phyloP scores from a whole-genome alignment of 2,113 vertebrate genomes.

The Petroica traversi region DNA sequence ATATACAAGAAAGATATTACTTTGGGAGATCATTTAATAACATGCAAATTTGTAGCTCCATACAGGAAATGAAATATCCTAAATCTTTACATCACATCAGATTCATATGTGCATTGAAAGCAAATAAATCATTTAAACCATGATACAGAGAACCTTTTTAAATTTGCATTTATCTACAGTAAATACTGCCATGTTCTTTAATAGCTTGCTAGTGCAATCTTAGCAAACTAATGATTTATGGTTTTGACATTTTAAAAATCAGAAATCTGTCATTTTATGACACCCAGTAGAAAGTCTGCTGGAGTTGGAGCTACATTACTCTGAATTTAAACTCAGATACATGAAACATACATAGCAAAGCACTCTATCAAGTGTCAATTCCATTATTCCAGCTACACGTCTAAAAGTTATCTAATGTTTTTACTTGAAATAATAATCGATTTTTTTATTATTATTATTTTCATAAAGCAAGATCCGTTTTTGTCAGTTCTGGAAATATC shows the following conservation, averaged over 20 bases:
- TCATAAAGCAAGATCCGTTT: not conserved
- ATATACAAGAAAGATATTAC: not conserved
- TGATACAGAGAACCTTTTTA: constrained; percentile 74
- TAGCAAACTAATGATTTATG: constrained; percentile 82
- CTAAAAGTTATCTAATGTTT: not conserved
- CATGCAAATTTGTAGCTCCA: constrained; percentile 70
- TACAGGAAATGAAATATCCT: constrained; percentile 76
- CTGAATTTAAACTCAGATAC: constrained; percentile 36
- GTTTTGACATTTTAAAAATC: constrained; percentile 76
- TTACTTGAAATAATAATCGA: not conserved
- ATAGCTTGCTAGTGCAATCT: constrained; percentile 78
- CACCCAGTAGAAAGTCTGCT: constrained; percentile 64
- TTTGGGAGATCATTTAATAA: constrained; percentile 47
- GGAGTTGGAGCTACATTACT: constrained; percentile 56
- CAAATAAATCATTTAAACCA: constrained; percentile 78
- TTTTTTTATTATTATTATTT: not conserved
- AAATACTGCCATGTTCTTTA: constrained; percentile 79
- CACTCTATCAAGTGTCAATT: not conserved
- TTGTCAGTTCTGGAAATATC: not conserved
- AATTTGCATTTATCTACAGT: constrained; percentile 78
- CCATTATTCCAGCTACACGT: not conserved
- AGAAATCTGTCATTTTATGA: constrained; percentile 81
- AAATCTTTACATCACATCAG: constrained; percentile 72
- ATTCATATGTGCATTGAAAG: constrained; percentile 69
- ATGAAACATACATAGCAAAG: constrained; percentile 42